A percentile compares a stretch with the other conserved stretches of the same genome.
Conservation (phyloP, 2,113 vertebrate genomes). For the Sinosuthora webbiana region DNA sequence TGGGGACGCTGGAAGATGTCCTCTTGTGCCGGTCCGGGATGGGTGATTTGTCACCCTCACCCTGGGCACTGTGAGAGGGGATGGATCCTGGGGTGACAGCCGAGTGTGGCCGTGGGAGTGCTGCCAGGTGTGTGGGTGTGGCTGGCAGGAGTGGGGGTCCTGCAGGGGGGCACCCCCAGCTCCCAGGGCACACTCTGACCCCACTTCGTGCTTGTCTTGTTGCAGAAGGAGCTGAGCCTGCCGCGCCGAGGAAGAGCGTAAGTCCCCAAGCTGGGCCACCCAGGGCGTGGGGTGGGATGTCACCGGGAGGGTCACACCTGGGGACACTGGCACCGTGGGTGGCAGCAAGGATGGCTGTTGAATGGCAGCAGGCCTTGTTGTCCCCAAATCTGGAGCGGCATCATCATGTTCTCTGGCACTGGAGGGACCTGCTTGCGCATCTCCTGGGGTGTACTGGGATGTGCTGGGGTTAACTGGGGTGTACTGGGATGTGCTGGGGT, state of each 20-base stretch:
- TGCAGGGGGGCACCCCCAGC: accelerated
- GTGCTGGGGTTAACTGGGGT: background rate
- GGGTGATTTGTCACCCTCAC: background rate
- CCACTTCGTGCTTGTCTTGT: background rate
- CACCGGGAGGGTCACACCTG: background rate
- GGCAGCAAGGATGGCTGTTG: accelerated
- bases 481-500: background rate
- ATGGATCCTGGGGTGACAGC: accelerated
- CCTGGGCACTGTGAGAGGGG: accelerated
- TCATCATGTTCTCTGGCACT: accelerated
- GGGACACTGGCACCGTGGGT: accelerated
- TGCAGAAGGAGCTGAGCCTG: constrained; percentile 94
- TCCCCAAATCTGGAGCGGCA: background rate
- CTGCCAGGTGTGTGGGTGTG: accelerated
- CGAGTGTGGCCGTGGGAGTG: background rate
- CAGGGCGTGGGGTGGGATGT: accelerated
- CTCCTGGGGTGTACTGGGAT: background rate
- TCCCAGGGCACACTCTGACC: background rate
- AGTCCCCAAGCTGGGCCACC: constrained; percentile 62
- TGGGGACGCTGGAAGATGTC: background rate
- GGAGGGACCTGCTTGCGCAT: accelerated
- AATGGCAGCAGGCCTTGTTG: background rate
- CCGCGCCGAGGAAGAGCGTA: constrained; percentile 88
- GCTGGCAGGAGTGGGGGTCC: background rate
- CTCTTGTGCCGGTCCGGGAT: accelerated